A percentile compares a stretch with the other conserved stretches of the same genome.
Evolutionary conservation across 2,113 vertebrate species (phyloP).

Genomic region (Xiphorhynchus elegans): DNA sequence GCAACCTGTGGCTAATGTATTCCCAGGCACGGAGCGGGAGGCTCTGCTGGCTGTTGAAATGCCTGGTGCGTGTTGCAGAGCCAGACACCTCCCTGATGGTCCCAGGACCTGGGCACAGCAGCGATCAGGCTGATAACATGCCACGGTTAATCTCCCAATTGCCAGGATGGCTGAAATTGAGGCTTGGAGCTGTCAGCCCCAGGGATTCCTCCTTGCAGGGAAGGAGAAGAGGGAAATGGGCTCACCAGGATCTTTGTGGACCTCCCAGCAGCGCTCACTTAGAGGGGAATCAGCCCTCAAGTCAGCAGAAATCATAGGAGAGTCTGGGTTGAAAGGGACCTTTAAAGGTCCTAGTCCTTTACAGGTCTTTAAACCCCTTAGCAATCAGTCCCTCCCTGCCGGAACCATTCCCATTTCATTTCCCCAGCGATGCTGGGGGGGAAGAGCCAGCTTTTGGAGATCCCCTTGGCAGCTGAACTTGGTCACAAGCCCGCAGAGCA

Average conservation of each 20-base stretch:
- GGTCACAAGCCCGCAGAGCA: neutral
- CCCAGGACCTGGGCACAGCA: neutral
- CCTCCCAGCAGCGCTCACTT: neutral
- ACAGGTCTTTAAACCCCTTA: neutral
- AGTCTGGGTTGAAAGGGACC: neutral
- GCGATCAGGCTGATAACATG: accelerated
- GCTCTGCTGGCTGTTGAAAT: neutral
- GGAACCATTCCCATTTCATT: neutral
- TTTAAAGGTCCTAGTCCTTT: neutral
- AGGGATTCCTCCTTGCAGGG: neutral
- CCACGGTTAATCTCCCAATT: accelerated
- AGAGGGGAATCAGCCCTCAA: neutral
- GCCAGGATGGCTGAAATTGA: neutral
- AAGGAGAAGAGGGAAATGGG: neutral
- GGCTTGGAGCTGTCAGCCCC: neutral
- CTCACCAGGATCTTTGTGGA: too few relatives aligned
- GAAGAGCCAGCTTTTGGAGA: neutral
- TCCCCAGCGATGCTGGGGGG: neutral
- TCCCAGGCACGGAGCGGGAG: neutral
- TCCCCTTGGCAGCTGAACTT: neutral
- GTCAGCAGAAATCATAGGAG: neutral
- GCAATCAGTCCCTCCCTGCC: neutral
- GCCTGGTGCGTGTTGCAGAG: neutral
- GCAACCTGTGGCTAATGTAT: constrained; percentile 28
- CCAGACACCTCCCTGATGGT: neutral